phyloP scores from a whole-genome alignment of 2,888 invertebrate species.

The Rotaria sp. region DNA sequence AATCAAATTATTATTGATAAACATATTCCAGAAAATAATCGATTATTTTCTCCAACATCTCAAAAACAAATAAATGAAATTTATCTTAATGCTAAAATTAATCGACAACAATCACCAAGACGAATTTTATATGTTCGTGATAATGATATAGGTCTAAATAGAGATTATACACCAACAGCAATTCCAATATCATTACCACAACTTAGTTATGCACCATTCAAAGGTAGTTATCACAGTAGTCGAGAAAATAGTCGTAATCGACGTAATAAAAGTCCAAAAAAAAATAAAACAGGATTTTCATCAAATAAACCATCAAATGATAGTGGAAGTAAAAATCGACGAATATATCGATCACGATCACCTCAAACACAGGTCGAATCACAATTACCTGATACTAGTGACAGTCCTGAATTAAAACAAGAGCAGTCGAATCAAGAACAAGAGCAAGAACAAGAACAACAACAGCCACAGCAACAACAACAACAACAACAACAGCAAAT shows the following conservation, averaged over 20 bases:
- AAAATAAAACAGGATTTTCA: not conserved
- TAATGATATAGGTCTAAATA: not conserved
- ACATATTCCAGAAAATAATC: not conserved
- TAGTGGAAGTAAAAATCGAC: not conserved
- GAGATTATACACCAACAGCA: not conserved
- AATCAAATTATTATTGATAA: not conserved
- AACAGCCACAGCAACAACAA: not conserved
- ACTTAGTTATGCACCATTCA: slow-evolving; percentile 18
- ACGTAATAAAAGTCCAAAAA: not conserved
- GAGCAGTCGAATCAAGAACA: not conserved
- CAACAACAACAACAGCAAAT: slow-evolving; percentile 9
- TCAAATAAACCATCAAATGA: not conserved
- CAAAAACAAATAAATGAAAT: not conserved
- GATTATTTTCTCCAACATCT: not conserved
- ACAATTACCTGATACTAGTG: no score
- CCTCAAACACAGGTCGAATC: not conserved
- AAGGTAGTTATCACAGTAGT: slow-evolving; percentile 21
- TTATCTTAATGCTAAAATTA: not conserved
- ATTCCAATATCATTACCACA: not conserved
- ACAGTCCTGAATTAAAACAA: not conserved
- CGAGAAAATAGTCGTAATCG: not conserved
- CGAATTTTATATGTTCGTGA: not conserved
- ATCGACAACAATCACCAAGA: not conserved
- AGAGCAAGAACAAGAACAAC: not conserved
- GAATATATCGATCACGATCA: slow-evolving; percentile 10